These are phyloP conservation scores for Paraplagusia blochii DNA, from an alignment of 2,113 vertebrate genomes.

Conservation along the genomic window DNA sequence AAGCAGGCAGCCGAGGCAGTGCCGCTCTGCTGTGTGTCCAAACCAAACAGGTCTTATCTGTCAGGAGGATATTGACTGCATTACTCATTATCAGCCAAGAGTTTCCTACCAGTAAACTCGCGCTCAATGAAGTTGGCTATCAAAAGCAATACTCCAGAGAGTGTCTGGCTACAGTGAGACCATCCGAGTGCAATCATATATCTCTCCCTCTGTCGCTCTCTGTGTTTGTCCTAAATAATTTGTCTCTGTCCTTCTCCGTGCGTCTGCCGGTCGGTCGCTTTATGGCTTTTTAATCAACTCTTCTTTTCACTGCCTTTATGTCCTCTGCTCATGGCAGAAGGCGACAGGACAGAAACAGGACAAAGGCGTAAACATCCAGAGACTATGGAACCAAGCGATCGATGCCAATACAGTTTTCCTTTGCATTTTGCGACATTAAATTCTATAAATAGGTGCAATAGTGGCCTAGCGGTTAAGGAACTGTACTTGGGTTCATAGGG, in stretches of 20 bases:
- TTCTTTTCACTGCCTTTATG: constrained; percentile 3
- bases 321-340: background rate
- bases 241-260: constrained; percentile 6
- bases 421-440: too few species aligned
- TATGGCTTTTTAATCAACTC: constrained; percentile 53
- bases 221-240: constrained; percentile 28
- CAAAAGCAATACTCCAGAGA: constrained; percentile 36
- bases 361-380: constrained; percentile 27
- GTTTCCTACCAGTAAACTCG: constrained; percentile 30
- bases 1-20: constrained; percentile 9
- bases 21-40: constrained; percentile 11
- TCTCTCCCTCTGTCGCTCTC: constrained; percentile 11
- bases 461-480: too few species aligned
- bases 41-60: constrained; percentile 35
- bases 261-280: constrained; percentile 27
- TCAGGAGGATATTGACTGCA: constrained; percentile 54
- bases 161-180: constrained; percentile 22
- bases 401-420: background rate
- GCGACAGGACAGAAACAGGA: too few species aligned
- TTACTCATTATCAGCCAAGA: constrained; percentile 53
- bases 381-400: constrained; percentile 11
- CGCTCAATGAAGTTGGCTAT: constrained; percentile 31
- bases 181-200: constrained; percentile 15
- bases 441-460: too few species aligned
- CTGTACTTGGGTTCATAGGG: too few species aligned